Evolutionary conservation across 2,113 vertebrate genomes (phyloP).

Genomic region (Plectropomus leopardus): DNA sequence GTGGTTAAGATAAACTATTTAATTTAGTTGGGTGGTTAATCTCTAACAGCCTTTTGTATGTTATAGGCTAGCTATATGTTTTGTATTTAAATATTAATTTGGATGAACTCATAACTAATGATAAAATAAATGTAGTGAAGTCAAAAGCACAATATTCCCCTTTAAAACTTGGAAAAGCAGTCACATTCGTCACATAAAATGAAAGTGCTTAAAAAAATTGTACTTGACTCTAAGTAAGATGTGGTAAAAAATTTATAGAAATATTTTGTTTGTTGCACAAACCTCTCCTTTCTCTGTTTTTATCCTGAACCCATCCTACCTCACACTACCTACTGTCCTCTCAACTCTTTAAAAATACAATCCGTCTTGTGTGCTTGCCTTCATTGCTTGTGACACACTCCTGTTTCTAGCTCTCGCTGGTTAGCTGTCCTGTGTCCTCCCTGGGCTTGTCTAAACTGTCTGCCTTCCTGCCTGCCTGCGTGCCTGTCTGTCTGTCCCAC

Average conservation of each 20-base stretch:
- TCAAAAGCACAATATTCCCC: conserved; percentile 5
- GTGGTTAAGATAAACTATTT: no score
- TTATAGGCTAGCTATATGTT: neutral
- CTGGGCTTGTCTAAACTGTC: conserved; percentile 55
- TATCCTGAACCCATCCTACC: conserved; percentile 7
- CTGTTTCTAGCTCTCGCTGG: conserved; percentile 58
- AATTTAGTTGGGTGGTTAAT: no score
- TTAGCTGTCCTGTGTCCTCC: conserved; percentile 67
- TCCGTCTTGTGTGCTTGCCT: conserved; percentile 61
- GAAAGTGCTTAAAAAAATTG: neutral
- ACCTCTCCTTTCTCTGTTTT: conserved; percentile 10
- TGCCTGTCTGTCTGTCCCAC: neutral
- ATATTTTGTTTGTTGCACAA: conserved; percentile 38
- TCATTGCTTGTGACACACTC: conserved; percentile 80
- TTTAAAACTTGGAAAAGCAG: conserved; percentile 2
- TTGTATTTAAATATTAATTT: neutral
- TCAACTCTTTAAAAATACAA: conserved; percentile 82
- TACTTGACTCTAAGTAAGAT: neutral
- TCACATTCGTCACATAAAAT: neutral
- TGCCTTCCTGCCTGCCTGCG: conserved; percentile 41
- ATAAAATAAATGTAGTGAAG: neutral
- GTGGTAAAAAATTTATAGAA: conserved; percentile 31
- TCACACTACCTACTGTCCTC: conserved; percentile 51
- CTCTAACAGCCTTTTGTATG: no score
- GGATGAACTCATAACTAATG: neutral